phyloP scores from a whole-genome alignment of 2,888 invertebrate species.

The Pelosia muscerda region DNA sequence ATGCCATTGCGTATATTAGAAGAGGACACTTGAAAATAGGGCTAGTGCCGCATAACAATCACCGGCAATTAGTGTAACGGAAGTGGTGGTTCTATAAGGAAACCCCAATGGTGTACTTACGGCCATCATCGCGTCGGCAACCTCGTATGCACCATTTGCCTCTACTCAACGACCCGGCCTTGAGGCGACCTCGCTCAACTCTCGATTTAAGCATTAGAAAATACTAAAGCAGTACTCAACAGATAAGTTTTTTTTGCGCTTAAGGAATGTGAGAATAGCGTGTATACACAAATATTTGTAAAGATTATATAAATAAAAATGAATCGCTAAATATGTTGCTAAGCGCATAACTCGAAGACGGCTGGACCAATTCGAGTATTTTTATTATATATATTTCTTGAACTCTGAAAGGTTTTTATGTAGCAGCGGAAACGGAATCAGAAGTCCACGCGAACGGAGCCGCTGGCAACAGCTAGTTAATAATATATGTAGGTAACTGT shows the following conservation, averaged over 20 bases:
- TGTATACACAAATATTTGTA: neutral
- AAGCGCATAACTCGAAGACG: no score
- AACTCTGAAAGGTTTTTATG: no score
- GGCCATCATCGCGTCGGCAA: conserved; percentile 58
- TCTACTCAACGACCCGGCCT: conserved; percentile 62
- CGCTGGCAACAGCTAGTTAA: no score
- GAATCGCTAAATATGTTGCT: no score
- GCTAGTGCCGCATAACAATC: conserved; percentile 62
- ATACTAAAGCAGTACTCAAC: conserved; percentile 7
- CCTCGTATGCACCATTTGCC: conserved; percentile 66
- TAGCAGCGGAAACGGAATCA: no score
- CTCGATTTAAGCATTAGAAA: conserved; percentile 34
- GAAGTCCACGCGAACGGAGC: no score
- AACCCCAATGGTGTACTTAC: conserved; percentile 67
- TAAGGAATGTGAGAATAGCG: neutral
- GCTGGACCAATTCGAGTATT: no score
- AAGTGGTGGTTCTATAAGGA: conserved; percentile 67
- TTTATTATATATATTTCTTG: no score
- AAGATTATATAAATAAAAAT: no score
- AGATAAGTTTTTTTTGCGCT: neutral
- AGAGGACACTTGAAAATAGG: conserved; percentile 56
- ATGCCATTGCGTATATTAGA: conserved; percentile 46
- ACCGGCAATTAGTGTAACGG: conserved; percentile 62
- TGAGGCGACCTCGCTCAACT: conserved; percentile 55
- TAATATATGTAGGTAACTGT: no score